A percentile compares a stretch with the other conserved stretches of the same genome.
Conservation (phyloP, 92 coral and sea anemone genomes). For the Nematostella vectensis region DNA sequence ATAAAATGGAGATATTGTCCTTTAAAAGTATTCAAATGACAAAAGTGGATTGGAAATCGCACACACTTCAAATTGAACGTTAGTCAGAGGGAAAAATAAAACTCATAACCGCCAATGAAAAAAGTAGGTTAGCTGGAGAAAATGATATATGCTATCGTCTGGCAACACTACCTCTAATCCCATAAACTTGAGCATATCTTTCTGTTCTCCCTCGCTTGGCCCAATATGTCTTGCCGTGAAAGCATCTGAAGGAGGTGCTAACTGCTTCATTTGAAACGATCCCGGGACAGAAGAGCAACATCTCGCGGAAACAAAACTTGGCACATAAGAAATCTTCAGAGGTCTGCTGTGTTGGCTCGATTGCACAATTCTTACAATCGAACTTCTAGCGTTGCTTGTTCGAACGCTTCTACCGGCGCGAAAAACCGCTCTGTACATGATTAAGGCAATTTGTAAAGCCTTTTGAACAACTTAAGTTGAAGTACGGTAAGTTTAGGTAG, state of each 20-base stretch:
- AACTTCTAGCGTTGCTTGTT: neutral
- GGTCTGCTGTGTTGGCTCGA: too few relatives aligned
- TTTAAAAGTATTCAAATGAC: too few relatives aligned
- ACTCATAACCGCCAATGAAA: too few relatives aligned
- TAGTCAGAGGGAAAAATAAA: too few relatives aligned
- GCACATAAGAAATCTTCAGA: neutral
- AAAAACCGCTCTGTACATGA: neutral
- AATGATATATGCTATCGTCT: too few relatives aligned
- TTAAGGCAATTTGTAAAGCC: neutral
- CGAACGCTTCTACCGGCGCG: neutral
- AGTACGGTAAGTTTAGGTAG: too few relatives aligned
- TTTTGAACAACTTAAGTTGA: too few relatives aligned
- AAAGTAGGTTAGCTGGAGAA: too few relatives aligned
- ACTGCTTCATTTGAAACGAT: constrained; percentile 62
- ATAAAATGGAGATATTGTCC: too few relatives aligned
- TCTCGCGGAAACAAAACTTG: constrained; percentile 11
- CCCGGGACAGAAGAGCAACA: constrained; percentile 37
- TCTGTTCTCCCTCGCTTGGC: constrained; percentile 58
- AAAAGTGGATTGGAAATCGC: too few relatives aligned
- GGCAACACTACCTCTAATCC: constrained; percentile 79
- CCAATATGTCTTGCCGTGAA: constrained; percentile 82
- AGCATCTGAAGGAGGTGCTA: constrained; percentile 64
- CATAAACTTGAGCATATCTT: constrained; percentile 68
- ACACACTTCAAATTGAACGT: too few relatives aligned
- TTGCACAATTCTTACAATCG: neutral